These are phyloP conservation scores for Antechinus flavipes DNA, from an alignment of 2,113 vertebrate genomes.

Conservation along the genomic window DNA sequence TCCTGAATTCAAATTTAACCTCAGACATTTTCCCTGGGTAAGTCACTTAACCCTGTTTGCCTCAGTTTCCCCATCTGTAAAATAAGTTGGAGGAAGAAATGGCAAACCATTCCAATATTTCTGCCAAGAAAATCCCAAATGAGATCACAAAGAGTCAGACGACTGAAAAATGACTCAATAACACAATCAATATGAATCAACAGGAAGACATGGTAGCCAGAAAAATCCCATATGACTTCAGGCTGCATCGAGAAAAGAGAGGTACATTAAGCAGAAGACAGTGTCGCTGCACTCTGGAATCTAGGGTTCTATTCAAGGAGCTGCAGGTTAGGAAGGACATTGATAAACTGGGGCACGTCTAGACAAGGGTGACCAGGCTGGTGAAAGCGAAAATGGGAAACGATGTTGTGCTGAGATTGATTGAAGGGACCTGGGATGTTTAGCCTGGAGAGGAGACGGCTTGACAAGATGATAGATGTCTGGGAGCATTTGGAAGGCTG, in stretches of 20 bases:
- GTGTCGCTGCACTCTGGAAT: background rate
- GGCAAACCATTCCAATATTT: background rate
- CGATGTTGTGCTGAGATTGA: background rate
- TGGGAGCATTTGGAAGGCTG: background rate
- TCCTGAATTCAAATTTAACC: background rate
- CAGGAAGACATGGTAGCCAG: background rate
- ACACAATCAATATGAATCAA: background rate
- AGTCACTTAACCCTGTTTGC: background rate
- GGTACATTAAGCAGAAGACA: background rate
- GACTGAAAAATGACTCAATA: background rate
- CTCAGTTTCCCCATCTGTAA: background rate
- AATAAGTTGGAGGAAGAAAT: background rate
- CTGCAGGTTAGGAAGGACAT: background rate
- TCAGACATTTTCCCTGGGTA: background rate
- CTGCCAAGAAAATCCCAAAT: background rate
- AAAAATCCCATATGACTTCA: background rate
- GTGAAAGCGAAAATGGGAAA: background rate
- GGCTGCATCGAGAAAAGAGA: background rate
- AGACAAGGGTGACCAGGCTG: background rate
- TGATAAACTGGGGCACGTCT: background rate
- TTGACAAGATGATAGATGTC: conserved; percentile 2
- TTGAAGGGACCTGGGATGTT: background rate
- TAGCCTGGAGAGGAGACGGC: background rate
- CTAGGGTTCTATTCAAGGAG: background rate
- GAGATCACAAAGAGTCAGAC: background rate